Evolutionary conservation across 1,140 invertebrate species (phyloP).

Genomic region (Mercenaria mercenaria): DNA sequence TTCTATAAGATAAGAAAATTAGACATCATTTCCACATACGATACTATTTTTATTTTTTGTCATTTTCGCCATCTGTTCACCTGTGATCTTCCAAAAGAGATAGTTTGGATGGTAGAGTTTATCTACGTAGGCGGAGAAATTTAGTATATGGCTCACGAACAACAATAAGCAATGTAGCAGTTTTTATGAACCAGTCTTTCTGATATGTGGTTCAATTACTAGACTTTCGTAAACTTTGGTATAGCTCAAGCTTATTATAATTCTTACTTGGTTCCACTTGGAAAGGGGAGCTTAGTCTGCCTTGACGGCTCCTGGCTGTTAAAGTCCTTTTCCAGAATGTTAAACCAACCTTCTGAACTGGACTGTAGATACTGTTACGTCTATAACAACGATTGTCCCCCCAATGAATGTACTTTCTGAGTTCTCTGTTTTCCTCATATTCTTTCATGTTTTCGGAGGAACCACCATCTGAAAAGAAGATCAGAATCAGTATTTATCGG

Average conservation of each 20-base stretch:
- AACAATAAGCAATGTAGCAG: conserved; percentile 22
- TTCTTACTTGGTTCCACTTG: background rate
- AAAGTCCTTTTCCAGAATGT: conserved; percentile 34
- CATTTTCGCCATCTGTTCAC: background rate
- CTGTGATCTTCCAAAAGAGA: conserved; percentile 10
- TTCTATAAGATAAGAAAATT: conserved; percentile 12
- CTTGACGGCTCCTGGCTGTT: background rate
- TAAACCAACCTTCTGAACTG: conserved; percentile 35
- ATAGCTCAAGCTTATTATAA: background rate
- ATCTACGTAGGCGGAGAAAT: conserved; percentile 26
- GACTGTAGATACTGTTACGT: conserved; percentile 25
- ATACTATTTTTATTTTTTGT: background rate
- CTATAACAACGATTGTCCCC: background rate
- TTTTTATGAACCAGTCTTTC: background rate
- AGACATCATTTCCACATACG: conserved; percentile 18
- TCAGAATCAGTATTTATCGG: no score
- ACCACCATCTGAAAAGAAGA: no score
- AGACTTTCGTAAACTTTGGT: background rate
- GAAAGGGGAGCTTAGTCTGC: conserved; percentile 14
- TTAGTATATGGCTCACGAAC: conserved; percentile 39
- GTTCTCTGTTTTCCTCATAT: background rate
- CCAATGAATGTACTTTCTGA: background rate
- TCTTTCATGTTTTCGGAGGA: background rate
- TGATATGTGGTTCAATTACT: background rate
- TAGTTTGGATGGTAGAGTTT: conserved; percentile 49